These are phyloP conservation scores for Monarcha castaneiventris DNA, from an alignment of 2,113 vertebrate species.

Conservation along the genomic window DNA sequence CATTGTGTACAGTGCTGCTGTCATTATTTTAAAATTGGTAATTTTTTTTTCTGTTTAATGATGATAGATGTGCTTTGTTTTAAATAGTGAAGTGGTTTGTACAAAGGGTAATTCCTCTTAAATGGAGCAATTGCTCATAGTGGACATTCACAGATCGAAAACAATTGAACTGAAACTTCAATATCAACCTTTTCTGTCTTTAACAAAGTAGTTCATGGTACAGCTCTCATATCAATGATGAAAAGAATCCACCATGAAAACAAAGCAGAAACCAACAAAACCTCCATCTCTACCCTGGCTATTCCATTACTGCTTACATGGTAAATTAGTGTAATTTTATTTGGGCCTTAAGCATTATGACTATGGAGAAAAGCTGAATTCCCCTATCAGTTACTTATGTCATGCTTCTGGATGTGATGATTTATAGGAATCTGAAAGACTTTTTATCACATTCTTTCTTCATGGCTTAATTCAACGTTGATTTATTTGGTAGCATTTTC, in stretches of 20 bases:
- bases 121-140: constrained; percentile 81
- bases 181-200: constrained; percentile 75
- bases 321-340: constrained; percentile 58
- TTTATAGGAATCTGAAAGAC: constrained; percentile 62
- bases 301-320: constrained; percentile 16
- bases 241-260: constrained; percentile 18
- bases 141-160: constrained; percentile 80
- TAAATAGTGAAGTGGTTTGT: constrained; percentile 83
- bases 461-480: constrained; percentile 67
- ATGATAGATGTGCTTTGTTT: constrained; percentile 83
- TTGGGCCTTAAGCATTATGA: constrained; percentile 40
- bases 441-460: constrained; percentile 64
- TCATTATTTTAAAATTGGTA: constrained; percentile 61
- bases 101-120: constrained; percentile 81
- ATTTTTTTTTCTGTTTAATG: constrained; percentile 70
- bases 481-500: constrained; percentile 69
- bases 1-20: constrained; percentile 19
- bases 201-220: constrained; percentile 68
- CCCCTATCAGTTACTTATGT: constrained; percentile 20
- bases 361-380: constrained; percentile 51
- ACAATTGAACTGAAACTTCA: constrained; percentile 79
- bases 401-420: constrained; percentile 46
- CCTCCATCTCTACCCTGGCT: not conserved
- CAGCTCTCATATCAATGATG: not conserved
- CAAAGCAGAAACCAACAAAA: constrained; percentile 19